Base-by-base conservation (phyloP, 2,888 invertebrate species). In the Drosophila emarginata region DNA sequence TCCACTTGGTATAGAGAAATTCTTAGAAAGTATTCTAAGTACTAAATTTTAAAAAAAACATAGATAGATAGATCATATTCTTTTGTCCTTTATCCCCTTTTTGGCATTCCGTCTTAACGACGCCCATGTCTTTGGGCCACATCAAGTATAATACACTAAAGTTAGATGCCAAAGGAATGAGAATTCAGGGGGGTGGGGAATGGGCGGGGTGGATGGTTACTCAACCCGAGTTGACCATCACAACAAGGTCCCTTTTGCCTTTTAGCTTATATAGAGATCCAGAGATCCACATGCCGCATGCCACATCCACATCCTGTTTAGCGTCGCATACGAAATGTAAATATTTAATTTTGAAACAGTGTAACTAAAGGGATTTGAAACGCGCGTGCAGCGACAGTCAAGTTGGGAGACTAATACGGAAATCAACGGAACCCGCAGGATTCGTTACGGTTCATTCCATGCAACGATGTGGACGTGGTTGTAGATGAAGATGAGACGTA, bases 311-410 rank as follows among this genome's bases (percentile, higher is more conserved):
- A 61, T 57, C 64, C 74, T 69, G 53, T 14, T 59, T 40, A 51
- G 21, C 32, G n/a, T 45, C 57, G 54, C 69, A 73, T 78, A 79
- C 78, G 63, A 86, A 86, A 89, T 87, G 89, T 89, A 89, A 90
- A 89, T 89, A 90, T 89, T 89, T 90, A 89, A 89, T 89, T 89
- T 90, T 88, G 89, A 80, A 87, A 87, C 81, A 89, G 85, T 89
- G 90, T 86, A 89, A 83, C 89, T 80, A 89, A 89, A 80, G 77
- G 87, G 88, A 89, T 89, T 89, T 81, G 84, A 76, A 78, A 84
- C 80, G 89, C 89, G 77, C 85, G 89, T 84, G 88, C 71, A 45
- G 80, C 76, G 70, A 26, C 68, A 58, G 50, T 26, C 52, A 11
- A 52, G 45, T 64, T 45, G 26, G 32, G 39, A 21, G 14, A 32